Percentiles rank a stretch among this genome's conserved stretches.
phyloP scores from a whole-genome alignment of 2,888 invertebrate genomes.

The Mythimna pallens region DNA sequence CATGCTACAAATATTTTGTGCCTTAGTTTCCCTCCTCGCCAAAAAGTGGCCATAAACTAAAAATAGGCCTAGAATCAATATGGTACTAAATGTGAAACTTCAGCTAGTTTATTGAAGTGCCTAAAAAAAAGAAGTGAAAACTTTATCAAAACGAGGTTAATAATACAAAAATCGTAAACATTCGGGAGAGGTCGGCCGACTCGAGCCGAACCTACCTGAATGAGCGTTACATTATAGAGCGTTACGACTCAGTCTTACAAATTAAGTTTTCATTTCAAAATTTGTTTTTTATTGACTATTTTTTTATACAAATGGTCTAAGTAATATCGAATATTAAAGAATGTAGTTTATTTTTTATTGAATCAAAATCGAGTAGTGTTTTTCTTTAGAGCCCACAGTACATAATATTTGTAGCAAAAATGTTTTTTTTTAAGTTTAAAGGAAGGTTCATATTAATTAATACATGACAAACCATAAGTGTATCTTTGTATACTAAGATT shows the following conservation, averaged over 20 bases:
- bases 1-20: conserved; percentile 74
- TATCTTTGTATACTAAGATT: conserved; percentile 77
- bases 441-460: conserved; percentile 63
- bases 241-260: too few species aligned
- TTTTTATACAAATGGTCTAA: conserved; percentile 50
- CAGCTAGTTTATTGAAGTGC: background rate
- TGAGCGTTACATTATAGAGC: too few species aligned
- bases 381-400: conserved; percentile 45
- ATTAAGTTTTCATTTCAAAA: too few species aligned
- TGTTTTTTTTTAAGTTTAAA: conserved; percentile 47
- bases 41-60: conserved; percentile 36
- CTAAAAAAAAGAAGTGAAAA: too few species aligned
- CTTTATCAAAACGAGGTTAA: too few species aligned
- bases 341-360: conserved; percentile 29
- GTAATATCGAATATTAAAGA: conserved; percentile 53
- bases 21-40: conserved; percentile 52
- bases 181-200: too few species aligned
- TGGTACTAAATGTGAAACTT: conserved; percentile 50
- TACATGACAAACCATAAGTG: conserved; percentile 79
- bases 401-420: conserved; percentile 68
- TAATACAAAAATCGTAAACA: too few species aligned
- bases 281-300: conserved; percentile 43
- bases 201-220: too few species aligned
- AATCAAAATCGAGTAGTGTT: conserved; percentile 41
- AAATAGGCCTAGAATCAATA: conserved; percentile 45